Base-by-base conservation (phyloP, 2,888 invertebrate genomes). In the Lypha dubia region DNA sequence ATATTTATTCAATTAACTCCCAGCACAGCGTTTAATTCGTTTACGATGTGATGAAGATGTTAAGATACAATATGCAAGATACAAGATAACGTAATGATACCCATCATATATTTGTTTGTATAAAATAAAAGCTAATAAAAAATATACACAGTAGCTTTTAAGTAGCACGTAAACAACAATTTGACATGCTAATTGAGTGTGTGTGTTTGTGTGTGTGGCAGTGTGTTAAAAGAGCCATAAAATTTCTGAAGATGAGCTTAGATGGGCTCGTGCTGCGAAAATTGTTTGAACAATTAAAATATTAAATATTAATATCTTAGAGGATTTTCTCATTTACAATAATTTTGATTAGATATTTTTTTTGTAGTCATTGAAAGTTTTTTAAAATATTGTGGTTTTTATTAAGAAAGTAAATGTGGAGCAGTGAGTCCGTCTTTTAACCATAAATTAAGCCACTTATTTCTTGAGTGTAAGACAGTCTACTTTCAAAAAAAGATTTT, bases 151-250 rank as follows among this genome's bases (percentile, higher is more conserved):
- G 56, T 44, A 60, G 80, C 67, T 53, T 53, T 53, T 20, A 20
- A 35, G 44, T 35, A 20, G 74, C 80, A 81, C 74, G 80, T 81
- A 68, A 62, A 58, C 74, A 62, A 62, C 74, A 62, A 49, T 68
- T 35, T 74, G 74, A 62, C 80, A 41, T 68, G 80, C 15, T 81
- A 75, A 75, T 68, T 75, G 62, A n/a, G n/a, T n/a, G n/a, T n/a
- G n/a, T n/a, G n/a, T n/a, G n/a, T n/a, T n/a, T n/a, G n/a, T n/a
- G n/a, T n/a, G n/a, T n/a, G n/a, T n/a, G n/a, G n/a, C n/a, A n/a
- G n/a, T 46, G 17, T 81, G 74, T 81, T 74, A 53, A 75, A 62
- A 13, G 38, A 62, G 74, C 53, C 17, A 46, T 81, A 51, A 74
- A 81, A 53, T n/a, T n/a, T 4, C 13, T 58, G 41, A 58, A 63